Evolutionary conservation across 2,113 vertebrate genomes (phyloP).

Genomic region (Trogon melanurus): DNA sequence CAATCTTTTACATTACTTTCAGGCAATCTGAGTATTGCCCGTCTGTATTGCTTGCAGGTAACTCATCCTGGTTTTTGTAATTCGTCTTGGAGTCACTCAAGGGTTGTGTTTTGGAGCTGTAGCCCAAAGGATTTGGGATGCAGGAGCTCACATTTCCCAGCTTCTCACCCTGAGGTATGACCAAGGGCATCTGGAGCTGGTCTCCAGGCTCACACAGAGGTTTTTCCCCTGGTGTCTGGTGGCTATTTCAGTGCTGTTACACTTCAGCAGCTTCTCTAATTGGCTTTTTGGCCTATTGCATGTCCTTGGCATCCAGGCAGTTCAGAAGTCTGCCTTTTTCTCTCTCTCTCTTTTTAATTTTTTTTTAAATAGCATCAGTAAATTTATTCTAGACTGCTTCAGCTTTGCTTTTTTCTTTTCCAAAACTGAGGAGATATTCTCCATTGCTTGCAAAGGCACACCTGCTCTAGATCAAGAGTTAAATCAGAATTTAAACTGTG

Average conservation of each 20-base stretch:
- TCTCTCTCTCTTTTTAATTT: no score
- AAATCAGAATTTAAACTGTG: neutral
- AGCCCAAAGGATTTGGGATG: neutral
- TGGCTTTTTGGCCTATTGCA: neutral
- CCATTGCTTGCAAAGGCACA: neutral
- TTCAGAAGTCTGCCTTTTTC: neutral
- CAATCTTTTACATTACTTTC: neutral
- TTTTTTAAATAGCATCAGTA: neutral
- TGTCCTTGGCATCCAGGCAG: neutral
- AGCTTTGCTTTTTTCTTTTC: neutral
- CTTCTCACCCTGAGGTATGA: neutral
- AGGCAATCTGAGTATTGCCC: neutral
- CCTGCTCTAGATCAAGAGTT: neutral
- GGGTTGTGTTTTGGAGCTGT: neutral
- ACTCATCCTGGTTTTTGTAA: neutral
- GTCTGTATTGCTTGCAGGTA: neutral
- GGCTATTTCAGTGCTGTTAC: neutral
- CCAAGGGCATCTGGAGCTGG: neutral
- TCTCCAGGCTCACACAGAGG: neutral
- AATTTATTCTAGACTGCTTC: neutral
- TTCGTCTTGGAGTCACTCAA: neutral
- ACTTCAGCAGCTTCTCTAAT: neutral
- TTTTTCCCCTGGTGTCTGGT: neutral
- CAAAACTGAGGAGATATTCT: neutral
- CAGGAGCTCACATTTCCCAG: neutral